These are phyloP conservation scores for Clunio marinus DNA, from an alignment of 2,888 invertebrate genomes.

Conservation along the genomic window DNA sequence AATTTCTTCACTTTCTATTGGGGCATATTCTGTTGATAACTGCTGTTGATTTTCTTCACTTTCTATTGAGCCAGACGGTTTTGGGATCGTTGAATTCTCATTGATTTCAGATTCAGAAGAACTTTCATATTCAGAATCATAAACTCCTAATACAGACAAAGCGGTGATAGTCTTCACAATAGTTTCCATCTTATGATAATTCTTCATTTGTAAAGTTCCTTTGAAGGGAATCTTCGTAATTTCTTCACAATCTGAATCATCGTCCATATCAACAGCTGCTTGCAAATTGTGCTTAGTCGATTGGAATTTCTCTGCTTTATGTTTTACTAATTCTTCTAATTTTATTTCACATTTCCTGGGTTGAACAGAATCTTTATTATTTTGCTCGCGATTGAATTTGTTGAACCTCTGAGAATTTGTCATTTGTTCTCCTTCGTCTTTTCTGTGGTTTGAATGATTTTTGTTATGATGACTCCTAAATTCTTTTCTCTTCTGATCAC, in stretches of 20 bases:
- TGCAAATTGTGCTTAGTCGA: neutral
- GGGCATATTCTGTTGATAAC: neutral
- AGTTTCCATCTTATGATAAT: conserved; percentile 29
- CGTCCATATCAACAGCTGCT: too few species aligned
- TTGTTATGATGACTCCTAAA: neutral
- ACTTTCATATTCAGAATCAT: conserved; percentile 42
- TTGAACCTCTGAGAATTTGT: neutral
- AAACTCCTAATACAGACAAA: conserved; percentile 47
- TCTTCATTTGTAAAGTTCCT: conserved; percentile 40
- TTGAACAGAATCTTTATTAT: too few species aligned
- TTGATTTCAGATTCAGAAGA: too few species aligned
- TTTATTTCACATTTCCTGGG: too few species aligned
- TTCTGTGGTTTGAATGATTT: neutral
- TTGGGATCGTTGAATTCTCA: neutral
- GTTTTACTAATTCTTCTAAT: neutral
- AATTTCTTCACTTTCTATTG: neutral
- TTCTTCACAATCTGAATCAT: neutral
- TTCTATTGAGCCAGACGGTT: neutral
- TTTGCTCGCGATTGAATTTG: neutral
- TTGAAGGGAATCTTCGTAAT: conserved; percentile 39
- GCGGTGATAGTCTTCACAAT: conserved; percentile 41
- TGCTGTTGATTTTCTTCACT: neutral
- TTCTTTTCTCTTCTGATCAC: conserved; percentile 43
- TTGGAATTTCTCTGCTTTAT: neutral
- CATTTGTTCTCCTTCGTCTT: neutral